Evolutionary conservation across 2,113 vertebrate genomes (phyloP), one percentile per base, ranked within the genome.

Genomic region (Hemiprocne comata): DNA sequence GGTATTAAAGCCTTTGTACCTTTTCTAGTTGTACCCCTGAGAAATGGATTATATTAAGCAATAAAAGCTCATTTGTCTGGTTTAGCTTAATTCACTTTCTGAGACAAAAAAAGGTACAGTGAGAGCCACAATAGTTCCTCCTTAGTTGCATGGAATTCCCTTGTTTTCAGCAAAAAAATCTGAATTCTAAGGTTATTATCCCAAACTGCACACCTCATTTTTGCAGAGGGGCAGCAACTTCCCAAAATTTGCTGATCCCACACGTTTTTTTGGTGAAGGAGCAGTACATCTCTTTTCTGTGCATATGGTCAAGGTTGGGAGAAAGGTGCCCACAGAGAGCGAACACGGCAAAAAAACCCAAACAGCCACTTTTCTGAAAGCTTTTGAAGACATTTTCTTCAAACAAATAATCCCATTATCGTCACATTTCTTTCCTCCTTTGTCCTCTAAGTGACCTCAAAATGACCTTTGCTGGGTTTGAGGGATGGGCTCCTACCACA

Each of bases 21-120:
- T 94, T 87, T 85, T 44, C 90, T 58, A 62, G 73, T 78, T 78
- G 73, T 44, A 55, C 55, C 73, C 77, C 13, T 7, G 46, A 91
- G 90, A 73, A 89, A 89, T 58, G 65, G 61, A 81, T 93, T 94
- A 87, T 73, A 58, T 74, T 71, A 87, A 74, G 64, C 58, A 57
- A 53, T 46, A 75, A 55, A 86, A 91, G 12, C 69, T 81, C 5
- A 0, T 89, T 93, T 87, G 65, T 81, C 85, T 85, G 81, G 18
- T 93, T 89, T 71, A 58, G 36, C 61, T 89, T 87, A 70, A 62
- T 77, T 90, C 2, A 4, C 51, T 94, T 81, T 62, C 24, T 78
- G 77, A 91, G 73, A n/a, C 0, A 1, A 28, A 74, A 21, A 19
- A 48, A 38, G 55, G 38, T 34, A 46, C 24, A 34, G 20, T 3